Evolutionary conservation across 2,888 invertebrate species (phyloP), one percentile per base, ranked within the genome.

Genomic region (Andrena dorsata): DNA sequence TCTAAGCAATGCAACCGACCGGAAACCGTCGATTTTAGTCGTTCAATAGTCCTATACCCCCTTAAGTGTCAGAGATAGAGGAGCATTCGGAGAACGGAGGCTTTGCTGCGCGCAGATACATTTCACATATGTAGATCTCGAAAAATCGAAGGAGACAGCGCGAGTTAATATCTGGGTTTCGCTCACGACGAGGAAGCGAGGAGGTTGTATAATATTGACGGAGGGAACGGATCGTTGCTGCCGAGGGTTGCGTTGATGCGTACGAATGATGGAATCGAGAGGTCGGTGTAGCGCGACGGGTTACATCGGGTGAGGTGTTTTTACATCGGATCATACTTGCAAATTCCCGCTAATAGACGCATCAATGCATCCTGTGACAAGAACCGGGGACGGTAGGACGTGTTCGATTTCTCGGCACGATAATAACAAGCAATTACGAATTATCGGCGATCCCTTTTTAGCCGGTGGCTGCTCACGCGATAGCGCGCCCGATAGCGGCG

Each of bases 251-350:
- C 47, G 76, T 58, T 20, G 71, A 32, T 23, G 56, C 53, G 70
- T 32, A 26, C 32, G 49, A 73, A 72, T 47, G 16, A 20, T 10
- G 73, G 58, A 77, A 72, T 49, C 63, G 41, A 56, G 70, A 70
- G 20, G 51, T 32, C 63, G 64, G 32, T 35, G 64, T 49, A 49
- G 20, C 64, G 47, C 32, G 49, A 49, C 51, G 61, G 35, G 71
- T 71, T 76, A 63, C 71, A 76, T 20, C 71, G 71, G 28, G 5
- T 1, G 28, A 58, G 64, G 47, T 65, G 73, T 73, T 86, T 89
- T 87, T 82, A 82, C 85, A 70, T 78, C 88, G 88, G 89, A 92
- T 92, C 92, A 91, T 91, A 92, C 92, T 92, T 92, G 92, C 92
- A 91, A 92, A 92, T 92, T 88, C 77, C 69, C 80, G 86, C 84